Evolutionary conservation across 2,888 invertebrate genomes (phyloP).

Genomic region (Neria commutata): DNA sequence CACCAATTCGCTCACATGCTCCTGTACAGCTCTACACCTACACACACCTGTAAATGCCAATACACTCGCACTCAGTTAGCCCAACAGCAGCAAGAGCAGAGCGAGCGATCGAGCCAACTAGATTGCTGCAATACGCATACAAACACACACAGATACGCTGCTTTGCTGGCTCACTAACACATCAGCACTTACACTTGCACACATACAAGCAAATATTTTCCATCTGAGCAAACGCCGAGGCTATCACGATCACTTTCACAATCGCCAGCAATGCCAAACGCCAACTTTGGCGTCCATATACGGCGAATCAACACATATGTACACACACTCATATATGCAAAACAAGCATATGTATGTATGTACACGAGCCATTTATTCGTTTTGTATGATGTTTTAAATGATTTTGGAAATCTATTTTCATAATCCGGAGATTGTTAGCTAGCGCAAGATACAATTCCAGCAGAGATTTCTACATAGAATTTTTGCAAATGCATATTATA

Average conservation of each 20-base stretch:
- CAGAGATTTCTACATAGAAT: neutral
- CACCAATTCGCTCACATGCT: neutral
- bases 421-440: too few relatives aligned
- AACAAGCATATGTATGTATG: neutral
- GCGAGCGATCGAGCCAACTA: constrained; percentile 1
- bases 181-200: neutral
- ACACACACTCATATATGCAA: neutral
- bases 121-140: neutral
- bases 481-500: too few relatives aligned
- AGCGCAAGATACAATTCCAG: neutral
- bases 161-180: too few relatives aligned
- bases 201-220: neutral
- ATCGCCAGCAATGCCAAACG: neutral
- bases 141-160: constrained; percentile 1
- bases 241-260: neutral
- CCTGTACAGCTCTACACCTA: constrained; percentile 1
- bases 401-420: constrained; percentile 6
- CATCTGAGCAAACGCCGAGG: neutral
- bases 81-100: neutral
- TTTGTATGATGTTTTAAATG: neutral
- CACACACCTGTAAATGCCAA: neutral
- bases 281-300: constrained; percentile 22
- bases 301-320: constrained; percentile 9
- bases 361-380: constrained; percentile 6
- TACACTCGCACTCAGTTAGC: neutral